Percentiles rank a stretch among this genome's conserved stretches.
phyloP scores from a whole-genome alignment of 2,113 vertebrate species.

The Cygnus atratus region DNA sequence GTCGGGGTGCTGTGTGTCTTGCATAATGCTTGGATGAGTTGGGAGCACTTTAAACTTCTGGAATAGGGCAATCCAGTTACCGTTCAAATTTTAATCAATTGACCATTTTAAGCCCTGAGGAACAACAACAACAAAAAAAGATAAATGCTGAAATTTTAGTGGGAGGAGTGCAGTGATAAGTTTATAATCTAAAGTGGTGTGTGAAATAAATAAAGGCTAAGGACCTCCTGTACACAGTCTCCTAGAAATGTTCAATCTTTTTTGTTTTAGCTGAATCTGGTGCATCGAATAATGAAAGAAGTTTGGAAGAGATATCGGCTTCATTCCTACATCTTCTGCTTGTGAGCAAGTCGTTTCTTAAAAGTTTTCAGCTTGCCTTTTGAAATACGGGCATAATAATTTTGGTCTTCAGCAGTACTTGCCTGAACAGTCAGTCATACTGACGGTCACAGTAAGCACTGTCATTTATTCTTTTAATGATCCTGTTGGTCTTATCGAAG shows the following conservation, averaged over 20 bases:
- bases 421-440: neutral
- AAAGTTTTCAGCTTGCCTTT: neutral
- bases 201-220: neutral
- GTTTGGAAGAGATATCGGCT: conserved; percentile 86
- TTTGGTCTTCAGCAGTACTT: neutral
- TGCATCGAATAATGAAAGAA: conserved; percentile 87
- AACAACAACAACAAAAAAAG: neutral
- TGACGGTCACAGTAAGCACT: neutral
- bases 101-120: neutral
- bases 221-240: neutral
- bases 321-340: conserved; percentile 73
- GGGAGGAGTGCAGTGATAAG: neutral
- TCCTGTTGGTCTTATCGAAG: neutral
- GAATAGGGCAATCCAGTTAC: neutral
- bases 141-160: neutral
- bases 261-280: conserved; percentile 85
- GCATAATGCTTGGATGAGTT: neutral
- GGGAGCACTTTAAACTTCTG: neutral
- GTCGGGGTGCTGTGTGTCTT: neutral
- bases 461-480: neutral
- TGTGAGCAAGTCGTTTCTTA: conserved; percentile 80
- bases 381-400: neutral
- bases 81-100: neutral
- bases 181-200: neutral
- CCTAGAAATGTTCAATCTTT: neutral